Evolutionary conservation across 2,113 vertebrate species (phyloP), one percentile per base, ranked within the genome.

Genomic region (Gallinago jamesoni): DNA sequence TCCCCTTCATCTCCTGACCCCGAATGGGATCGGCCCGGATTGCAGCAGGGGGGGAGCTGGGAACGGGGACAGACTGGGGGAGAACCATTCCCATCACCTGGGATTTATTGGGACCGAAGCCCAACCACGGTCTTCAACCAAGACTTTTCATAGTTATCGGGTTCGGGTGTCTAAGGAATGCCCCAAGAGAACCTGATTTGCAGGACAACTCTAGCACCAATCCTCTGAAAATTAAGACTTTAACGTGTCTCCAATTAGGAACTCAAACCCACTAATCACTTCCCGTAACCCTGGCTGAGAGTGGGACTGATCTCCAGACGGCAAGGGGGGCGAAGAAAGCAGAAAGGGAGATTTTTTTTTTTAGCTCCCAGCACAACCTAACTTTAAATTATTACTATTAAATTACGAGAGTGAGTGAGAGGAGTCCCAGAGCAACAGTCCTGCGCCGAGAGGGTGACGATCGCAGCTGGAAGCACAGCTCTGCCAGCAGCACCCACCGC

Each of bases 191-290:
- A 63, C 59, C 63, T 24, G 18, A 47, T 70, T 37, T 55, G 37
- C 88, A 74, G 79, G 66, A 83, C 13, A 84, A 7, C 87, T 83
- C 87, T 85, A 96, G 93, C 96, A 95, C 88, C 94, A 77, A n/a
- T 55, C 82, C 92, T 88, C 55, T 59, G 67, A 37, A 70, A 92
- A 60, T 77, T 88, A 91, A 96, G 96, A 95, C 95, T 93, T 83
- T 0, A 20, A 55, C 0, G 52, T 19, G 78, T 62, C 75, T 88
- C 82, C 87, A 50, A 3, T 1, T 14, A 70, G 87, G 81, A 84
- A 57, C 74, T n/a, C 78, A 48, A 33, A 72, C 4, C 4, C 45
- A 5, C 35, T 4, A 7, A 52, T 20, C 7, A 5, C 4, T 31
- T 7, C 55, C 18, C n/a, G 45, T 14, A n/a, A 28, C 22, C 91